These are phyloP conservation scores for Calosoma granatense DNA, from an alignment of 1,140 invertebrate species.

Conservation along the genomic window DNA sequence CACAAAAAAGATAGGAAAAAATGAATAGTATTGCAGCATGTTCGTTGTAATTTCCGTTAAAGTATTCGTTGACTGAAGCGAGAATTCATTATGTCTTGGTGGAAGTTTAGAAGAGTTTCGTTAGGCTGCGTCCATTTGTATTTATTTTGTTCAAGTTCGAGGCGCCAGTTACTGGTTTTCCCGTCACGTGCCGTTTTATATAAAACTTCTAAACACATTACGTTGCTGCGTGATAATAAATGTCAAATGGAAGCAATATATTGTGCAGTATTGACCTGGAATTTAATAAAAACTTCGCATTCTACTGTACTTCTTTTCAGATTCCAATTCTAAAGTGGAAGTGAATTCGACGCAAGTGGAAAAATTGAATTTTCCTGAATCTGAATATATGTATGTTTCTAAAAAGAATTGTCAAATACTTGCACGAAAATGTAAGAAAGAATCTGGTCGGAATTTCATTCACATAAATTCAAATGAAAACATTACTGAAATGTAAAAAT, in stretches of 20 bases:
- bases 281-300: constrained; percentile 8
- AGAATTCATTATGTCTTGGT: background rate
- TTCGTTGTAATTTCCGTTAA: no score
- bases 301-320: constrained; percentile 3
- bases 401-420: no score
- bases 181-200: background rate
- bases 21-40: no score
- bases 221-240: constrained; percentile 5
- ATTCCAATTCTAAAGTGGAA: background rate
- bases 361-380: background rate
- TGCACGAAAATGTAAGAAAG: no score
- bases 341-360: background rate
- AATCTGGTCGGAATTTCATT: no score
- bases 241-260: constrained; percentile 7
- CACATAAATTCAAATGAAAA: no score
- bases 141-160: background rate
- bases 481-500: no score
- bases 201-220: constrained; percentile 9
- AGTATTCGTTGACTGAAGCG: no score
- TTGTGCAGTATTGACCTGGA: constrained; percentile 5
- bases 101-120: background rate
- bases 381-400: background rate
- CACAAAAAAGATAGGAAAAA: no score
- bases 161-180: background rate
- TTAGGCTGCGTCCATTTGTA: background rate